These are phyloP conservation scores for Helogale parvula DNA, from an alignment of 2,113 vertebrate genomes.

Conservation along the genomic window DNA sequence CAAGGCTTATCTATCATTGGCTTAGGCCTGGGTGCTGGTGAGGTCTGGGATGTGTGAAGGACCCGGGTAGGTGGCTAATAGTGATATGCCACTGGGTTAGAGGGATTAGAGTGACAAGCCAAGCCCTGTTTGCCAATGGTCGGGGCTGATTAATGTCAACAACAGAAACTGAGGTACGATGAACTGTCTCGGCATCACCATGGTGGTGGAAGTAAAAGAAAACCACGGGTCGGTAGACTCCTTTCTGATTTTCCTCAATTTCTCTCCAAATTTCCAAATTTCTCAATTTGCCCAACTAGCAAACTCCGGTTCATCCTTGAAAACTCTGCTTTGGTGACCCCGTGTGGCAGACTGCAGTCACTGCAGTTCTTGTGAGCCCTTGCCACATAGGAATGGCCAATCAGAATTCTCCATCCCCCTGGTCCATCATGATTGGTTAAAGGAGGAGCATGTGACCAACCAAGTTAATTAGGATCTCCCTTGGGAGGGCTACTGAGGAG, in stretches of 20 bases:
- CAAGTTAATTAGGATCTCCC: neutral
- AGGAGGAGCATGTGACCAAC: neutral
- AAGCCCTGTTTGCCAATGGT: neutral
- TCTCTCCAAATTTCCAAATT: neutral
- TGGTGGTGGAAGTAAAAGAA: neutral
- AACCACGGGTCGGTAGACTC: neutral
- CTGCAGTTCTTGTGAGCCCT: neutral
- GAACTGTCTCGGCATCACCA: neutral
- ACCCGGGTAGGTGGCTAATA: rapidly evolving
- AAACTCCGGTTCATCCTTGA: neutral
- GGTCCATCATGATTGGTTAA: neutral
- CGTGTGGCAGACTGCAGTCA: neutral
- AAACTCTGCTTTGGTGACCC: conserved; percentile 26
- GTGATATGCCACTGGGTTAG: neutral
- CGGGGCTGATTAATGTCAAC: neutral
- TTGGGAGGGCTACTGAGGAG: neutral
- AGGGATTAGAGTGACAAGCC: neutral
- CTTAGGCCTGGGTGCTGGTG: neutral
- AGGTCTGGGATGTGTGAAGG: neutral
- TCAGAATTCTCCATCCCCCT: neutral
- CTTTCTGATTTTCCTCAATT: conserved; percentile 4
- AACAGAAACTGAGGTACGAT: neutral
- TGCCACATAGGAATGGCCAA: neutral
- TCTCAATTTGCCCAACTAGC: neutral
- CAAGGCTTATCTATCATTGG: neutral